phyloP scores from a whole-genome alignment of 2,888 invertebrate genomes.

The Papilio gigon region DNA sequence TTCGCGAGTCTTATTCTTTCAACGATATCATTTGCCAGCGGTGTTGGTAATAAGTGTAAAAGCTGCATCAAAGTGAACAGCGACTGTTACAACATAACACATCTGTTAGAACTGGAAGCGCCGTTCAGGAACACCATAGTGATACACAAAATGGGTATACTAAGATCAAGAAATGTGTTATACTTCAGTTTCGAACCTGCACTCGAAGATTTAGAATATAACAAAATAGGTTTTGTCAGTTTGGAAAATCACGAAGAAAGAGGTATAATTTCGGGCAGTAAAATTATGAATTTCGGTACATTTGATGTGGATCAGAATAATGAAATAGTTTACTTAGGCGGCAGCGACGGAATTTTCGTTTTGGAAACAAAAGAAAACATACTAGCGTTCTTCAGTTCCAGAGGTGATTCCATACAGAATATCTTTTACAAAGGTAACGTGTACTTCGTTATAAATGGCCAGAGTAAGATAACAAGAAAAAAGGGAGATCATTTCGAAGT shows the following conservation, averaged over 20 bases:
- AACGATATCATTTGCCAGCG: conserved; percentile 5
- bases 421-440: conserved; percentile 66
- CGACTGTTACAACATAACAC: conserved; percentile 64
- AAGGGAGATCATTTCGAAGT: conserved; percentile 62
- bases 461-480: conserved; percentile 61
- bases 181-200: conserved; percentile 70
- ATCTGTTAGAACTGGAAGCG: conserved; percentile 63
- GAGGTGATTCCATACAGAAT: conserved; percentile 62
- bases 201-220: conserved; percentile 66
- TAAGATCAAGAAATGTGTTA: conserved; percentile 59
- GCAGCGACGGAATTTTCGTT: conserved; percentile 66
- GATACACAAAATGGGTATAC: conserved; percentile 64
- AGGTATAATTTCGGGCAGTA: conserved; percentile 55
- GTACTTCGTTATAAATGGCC: conserved; percentile 61
- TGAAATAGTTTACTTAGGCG: conserved; percentile 65
- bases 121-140: conserved; percentile 65
- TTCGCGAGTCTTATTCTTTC: conserved; percentile 10
- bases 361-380: conserved; percentile 55
- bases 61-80: conserved; percentile 61
- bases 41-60: conserved; percentile 47
- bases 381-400: conserved; percentile 63
- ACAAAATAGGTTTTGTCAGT: conserved; percentile 66
- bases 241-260: conserved; percentile 53
- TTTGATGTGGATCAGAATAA: conserved; percentile 72
- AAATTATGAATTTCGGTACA: conserved; percentile 65